These are phyloP conservation scores for Calliscelio sp. DNA, from an alignment of 2,888 invertebrate species.

Conservation along the genomic window DNA sequence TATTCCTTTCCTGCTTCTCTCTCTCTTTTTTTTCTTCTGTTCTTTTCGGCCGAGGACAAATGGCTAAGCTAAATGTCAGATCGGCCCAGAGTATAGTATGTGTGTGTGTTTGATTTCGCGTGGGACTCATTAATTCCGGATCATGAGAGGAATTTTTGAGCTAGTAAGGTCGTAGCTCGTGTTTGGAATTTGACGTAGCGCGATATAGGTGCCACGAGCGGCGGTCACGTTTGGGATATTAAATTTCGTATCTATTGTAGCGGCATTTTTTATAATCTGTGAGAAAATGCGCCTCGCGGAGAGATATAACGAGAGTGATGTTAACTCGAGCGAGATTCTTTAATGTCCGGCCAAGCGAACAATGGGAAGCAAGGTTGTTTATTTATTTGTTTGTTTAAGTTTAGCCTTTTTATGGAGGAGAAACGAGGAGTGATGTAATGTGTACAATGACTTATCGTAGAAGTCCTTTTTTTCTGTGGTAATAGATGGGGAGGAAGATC, in stretches of 20 bases:
- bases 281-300: slow-evolving; percentile 51
- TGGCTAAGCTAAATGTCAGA: slow-evolving; percentile 44
- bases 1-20: background rate
- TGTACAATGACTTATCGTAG: too few species aligned
- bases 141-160: slow-evolving; percentile 43
- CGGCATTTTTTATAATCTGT: slow-evolving; percentile 52
- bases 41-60: slow-evolving; percentile 13
- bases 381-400: slow-evolving; percentile 19
- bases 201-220: slow-evolving; percentile 56
- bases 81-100: slow-evolving; percentile 5
- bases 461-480: too few species aligned
- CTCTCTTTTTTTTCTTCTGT: background rate
- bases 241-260: slow-evolving; percentile 70
- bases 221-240: slow-evolving; percentile 68
- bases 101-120: slow-evolving; percentile 35
- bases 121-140: slow-evolving; percentile 37
- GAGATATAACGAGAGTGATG: slow-evolving; percentile 41
- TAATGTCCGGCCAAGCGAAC: slow-evolving; percentile 27
- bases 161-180: slow-evolving; percentile 27
- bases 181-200: slow-evolving; percentile 43
- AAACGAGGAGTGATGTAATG: too few species aligned
- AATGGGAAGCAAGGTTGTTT: slow-evolving; percentile 30
- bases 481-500: too few species aligned
- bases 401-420: too few species aligned
- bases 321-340: slow-evolving; percentile 40